Conservation (phyloP, 2,797 vertebrate species). For the Sylvilagus floridanus region DNA sequence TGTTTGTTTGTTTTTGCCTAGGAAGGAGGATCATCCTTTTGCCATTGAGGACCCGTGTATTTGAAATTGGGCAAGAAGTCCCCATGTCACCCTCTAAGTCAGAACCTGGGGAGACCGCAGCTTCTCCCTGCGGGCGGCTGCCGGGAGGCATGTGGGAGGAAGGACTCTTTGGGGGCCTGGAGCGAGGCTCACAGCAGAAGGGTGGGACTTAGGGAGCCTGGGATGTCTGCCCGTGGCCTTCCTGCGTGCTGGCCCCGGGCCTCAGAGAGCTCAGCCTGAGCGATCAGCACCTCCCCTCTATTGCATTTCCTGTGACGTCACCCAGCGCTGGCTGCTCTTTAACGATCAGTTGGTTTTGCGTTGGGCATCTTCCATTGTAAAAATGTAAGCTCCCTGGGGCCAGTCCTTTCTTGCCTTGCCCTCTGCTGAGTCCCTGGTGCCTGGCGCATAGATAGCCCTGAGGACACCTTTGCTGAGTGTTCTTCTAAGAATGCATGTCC, state of each 20-base stretch:
- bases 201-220: not conserved
- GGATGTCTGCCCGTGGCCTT: not conserved
- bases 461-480: not conserved
- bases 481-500: not conserved
- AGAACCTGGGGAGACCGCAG: not conserved
- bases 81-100: rapidly evolving
- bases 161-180: not conserved
- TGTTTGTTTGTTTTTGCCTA: no score
- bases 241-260: rapidly evolving
- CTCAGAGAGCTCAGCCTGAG: not conserved
- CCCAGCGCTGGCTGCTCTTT: not conserved
- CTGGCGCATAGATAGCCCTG: not conserved
- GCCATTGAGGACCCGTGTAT: not conserved
- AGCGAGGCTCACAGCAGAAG: not conserved
- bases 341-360: not conserved
- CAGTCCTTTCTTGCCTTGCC: not conserved
- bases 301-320: not conserved
- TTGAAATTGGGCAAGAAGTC: not conserved
- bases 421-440: not conserved
- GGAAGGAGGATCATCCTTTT: not conserved
- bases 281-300: not conserved
- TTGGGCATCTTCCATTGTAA: not conserved
- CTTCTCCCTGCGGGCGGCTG: not conserved
- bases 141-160: not conserved
- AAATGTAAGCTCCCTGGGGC: not conserved